Evolutionary conservation across 2,113 vertebrate genomes (phyloP).

Genomic region (Pedionomus torquatus): DNA sequence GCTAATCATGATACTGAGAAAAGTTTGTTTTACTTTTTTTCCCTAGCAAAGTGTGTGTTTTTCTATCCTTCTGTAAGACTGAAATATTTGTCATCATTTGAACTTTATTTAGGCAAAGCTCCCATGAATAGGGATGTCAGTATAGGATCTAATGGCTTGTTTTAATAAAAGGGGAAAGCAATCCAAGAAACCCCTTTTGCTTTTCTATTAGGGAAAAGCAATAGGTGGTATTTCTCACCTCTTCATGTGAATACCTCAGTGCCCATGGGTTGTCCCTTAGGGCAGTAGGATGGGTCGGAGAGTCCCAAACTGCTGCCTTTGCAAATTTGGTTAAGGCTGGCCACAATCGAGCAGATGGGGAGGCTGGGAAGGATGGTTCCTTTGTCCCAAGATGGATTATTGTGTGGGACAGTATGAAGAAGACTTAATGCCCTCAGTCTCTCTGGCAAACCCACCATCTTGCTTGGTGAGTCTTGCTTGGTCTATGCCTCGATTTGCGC

Average conservation of each 20-base stretch:
- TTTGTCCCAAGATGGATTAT: not conserved
- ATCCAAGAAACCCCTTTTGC: not conserved
- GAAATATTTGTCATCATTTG: not conserved
- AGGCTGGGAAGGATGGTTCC: not conserved
- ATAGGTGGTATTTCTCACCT: not conserved
- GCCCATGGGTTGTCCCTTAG: not conserved
- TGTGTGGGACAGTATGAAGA: not conserved
- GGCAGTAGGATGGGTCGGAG: not conserved
- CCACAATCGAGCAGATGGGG: rapidly evolving
- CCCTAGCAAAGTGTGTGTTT: not conserved
- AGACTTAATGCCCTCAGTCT: not conserved
- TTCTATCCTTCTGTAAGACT: not conserved
- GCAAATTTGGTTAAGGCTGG: not conserved
- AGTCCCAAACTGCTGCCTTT: not conserved
- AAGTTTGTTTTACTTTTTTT: not conserved
- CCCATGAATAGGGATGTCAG: not conserved
- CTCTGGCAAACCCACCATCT: not conserved
- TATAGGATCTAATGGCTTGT: not conserved
- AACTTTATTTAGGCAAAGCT: not conserved
- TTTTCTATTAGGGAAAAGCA: not conserved
- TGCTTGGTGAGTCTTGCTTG: not conserved
- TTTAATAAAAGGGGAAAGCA: not conserved
- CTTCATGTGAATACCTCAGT: not conserved
- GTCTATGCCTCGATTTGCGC: not conserved
- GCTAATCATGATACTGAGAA: not conserved